Conservation (phyloP, 2,888 invertebrate species). For the Phrixothrix hirtus region DNA sequence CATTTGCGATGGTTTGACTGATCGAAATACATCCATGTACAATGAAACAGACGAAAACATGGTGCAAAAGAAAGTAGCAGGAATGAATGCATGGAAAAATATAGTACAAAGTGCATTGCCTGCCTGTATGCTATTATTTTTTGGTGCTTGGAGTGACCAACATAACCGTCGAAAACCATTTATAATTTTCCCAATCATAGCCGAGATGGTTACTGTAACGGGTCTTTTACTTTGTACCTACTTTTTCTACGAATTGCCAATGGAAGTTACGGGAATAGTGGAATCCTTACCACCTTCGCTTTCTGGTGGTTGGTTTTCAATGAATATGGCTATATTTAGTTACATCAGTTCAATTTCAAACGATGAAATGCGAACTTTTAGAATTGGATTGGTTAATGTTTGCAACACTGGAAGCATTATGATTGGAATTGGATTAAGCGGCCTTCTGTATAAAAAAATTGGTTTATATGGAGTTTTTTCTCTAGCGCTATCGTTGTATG, state of each 20-base stretch:
- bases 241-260: slow-evolving; percentile 60
- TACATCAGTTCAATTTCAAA: slow-evolving; percentile 65
- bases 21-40: slow-evolving; percentile 67
- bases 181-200: slow-evolving; percentile 61
- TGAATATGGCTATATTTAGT: slow-evolving; percentile 63
- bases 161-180: slow-evolving; percentile 63
- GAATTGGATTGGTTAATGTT: slow-evolving; percentile 63
- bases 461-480: slow-evolving; percentile 62
- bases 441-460: slow-evolving; percentile 55
- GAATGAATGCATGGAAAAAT: slow-evolving; percentile 62
- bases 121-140: slow-evolving; percentile 60
- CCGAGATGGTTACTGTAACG: slow-evolving; percentile 58
- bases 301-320: slow-evolving; percentile 62
- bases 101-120: slow-evolving; percentile 61
- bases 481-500: slow-evolving; percentile 55
- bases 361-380: slow-evolving; percentile 60
- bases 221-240: slow-evolving; percentile 61
- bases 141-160: slow-evolving; percentile 66
- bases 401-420: slow-evolving; percentile 60
- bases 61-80: slow-evolving; percentile 42
- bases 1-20: slow-evolving; percentile 73
- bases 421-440: slow-evolving; percentile 60
- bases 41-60: slow-evolving; percentile 60
- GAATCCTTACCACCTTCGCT: slow-evolving; percentile 61
- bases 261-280: slow-evolving; percentile 59